phyloP scores from a whole-genome alignment of 2,113 vertebrate species.

The Carassius gibelio region DNA sequence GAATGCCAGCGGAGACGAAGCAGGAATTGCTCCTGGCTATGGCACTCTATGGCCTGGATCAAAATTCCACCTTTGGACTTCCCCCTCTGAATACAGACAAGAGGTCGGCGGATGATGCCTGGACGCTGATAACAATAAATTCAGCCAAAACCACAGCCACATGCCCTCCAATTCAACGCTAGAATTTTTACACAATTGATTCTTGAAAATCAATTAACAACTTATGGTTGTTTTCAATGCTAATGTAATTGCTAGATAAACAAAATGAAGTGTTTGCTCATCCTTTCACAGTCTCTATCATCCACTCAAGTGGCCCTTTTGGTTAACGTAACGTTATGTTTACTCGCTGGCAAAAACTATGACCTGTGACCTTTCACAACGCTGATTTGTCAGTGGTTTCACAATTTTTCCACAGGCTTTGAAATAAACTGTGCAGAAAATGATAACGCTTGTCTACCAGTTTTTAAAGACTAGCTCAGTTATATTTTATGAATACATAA shows the following conservation, averaged over 20 bases:
- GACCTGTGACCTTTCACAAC: not conserved
- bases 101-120: constrained; percentile 36
- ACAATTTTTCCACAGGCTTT: too few species aligned
- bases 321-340: not conserved
- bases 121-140: constrained; percentile 27
- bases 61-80: constrained; percentile 66
- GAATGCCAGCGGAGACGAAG: constrained; percentile 74
- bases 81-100: constrained; percentile 48
- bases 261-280: constrained; percentile 5
- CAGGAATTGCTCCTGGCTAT: constrained; percentile 73
- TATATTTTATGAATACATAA: not conserved
- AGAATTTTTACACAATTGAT: not conserved
- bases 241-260: not conserved
- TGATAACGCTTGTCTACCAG: not conserved
- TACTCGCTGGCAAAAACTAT: not conserved
- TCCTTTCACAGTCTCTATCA: not conserved
- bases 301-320: not conserved
- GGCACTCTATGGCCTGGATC: constrained; percentile 63
- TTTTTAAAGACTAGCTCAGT: not conserved
- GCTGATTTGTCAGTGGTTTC: not conserved
- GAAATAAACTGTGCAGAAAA: not conserved
- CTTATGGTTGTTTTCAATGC: not conserved
- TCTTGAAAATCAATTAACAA: not conserved
- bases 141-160: not conserved
- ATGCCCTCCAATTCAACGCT: not conserved